Conservation (phyloP, 2,797 vertebrate species). For the Anguilla obscura region DNA sequence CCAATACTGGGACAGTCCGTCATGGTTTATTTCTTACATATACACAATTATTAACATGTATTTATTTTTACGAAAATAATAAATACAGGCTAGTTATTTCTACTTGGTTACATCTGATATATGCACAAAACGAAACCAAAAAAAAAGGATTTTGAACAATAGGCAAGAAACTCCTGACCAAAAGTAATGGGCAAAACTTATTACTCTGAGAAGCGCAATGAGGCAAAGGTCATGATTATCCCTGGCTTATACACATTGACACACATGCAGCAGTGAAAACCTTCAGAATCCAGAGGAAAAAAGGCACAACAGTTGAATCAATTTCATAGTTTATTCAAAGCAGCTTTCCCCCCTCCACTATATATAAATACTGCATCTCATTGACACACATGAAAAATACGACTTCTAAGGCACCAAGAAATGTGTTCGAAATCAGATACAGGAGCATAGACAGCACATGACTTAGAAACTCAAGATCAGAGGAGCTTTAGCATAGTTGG, state of each 20-base stretch:
- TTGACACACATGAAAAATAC: slow-evolving; percentile 87
- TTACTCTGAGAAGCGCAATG: not conserved
- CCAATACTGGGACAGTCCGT: no score
- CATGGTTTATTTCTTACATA: no score
- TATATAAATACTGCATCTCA: slow-evolving; percentile 84
- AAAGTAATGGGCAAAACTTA: not conserved
- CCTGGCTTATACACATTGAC: not conserved
- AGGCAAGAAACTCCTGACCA: not conserved
- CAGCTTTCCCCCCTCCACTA: slow-evolving; percentile 74
- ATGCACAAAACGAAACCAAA: not conserved
- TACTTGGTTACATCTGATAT: not conserved
- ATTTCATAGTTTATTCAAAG: slow-evolving; percentile 87
- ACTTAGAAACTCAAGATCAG: slow-evolving; percentile 73
- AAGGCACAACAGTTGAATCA: slow-evolving; percentile 50
- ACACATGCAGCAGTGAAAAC: not conserved
- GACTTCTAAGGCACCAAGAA: slow-evolving; percentile 91
- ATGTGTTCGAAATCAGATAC: slow-evolving; percentile 81
- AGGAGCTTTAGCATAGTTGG: slow-evolving; percentile 58
- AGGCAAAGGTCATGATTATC: slow-evolving; percentile 10
- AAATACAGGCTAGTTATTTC: not conserved
- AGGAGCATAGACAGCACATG: slow-evolving; percentile 73
- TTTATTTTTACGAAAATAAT: not conserved
- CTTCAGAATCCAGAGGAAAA: slow-evolving; percentile 19
- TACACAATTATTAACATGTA: no score
- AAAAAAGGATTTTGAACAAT: not conserved